Percentiles rank a stretch among this genome's conserved stretches.
Conservation (phyloP, 2,797 vertebrate genomes). For the Euthynnus affinis region DNA sequence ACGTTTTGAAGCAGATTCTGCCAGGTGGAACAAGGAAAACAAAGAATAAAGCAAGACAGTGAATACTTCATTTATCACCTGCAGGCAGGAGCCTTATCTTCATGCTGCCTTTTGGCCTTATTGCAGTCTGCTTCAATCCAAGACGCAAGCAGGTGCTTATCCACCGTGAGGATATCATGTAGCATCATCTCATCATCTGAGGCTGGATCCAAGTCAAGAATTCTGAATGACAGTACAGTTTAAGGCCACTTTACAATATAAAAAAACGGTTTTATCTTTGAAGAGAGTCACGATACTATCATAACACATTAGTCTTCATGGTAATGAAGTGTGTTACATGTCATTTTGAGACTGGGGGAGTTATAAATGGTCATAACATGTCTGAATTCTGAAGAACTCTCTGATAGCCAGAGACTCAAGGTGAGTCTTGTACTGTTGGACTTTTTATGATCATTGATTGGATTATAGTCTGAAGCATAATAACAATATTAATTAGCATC, state of each 20-base stretch:
- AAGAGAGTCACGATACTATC: conserved; percentile 46
- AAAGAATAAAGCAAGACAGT: conserved; percentile 59
- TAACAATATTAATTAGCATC: conserved; percentile 26
- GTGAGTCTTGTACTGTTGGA: conserved; percentile 16
- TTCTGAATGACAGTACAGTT: conserved; percentile 44
- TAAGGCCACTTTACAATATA: conserved; percentile 9
- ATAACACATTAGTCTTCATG: conserved; percentile 49
- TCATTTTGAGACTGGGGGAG: conserved; percentile 40
- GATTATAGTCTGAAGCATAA: conserved; percentile 16
- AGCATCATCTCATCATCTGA: conserved; percentile 46
- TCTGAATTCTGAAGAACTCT: conserved; percentile 28
- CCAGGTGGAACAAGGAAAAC: conserved; percentile 61
- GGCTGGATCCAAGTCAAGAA: conserved; percentile 30
- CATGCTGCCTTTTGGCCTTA: conserved; percentile 58
- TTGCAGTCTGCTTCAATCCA: conserved; percentile 38
- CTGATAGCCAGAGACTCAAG: conserved; percentile 39
- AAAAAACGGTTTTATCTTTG: conserved; percentile 49
- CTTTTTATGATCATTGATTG: conserved; percentile 22
- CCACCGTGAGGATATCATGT: conserved; percentile 28
- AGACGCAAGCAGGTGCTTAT: conserved; percentile 38
- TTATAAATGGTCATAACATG: conserved; percentile 42
- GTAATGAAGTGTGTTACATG: conserved; percentile 64
- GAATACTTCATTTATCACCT: conserved; percentile 72
- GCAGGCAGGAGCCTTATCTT: conserved; percentile 59
- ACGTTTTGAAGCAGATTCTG: conserved; percentile 57